Conservation (phyloP, 30 jellyfish, hydroid and myxozoan genomes). For the Cassiopea andromeda region DNA sequence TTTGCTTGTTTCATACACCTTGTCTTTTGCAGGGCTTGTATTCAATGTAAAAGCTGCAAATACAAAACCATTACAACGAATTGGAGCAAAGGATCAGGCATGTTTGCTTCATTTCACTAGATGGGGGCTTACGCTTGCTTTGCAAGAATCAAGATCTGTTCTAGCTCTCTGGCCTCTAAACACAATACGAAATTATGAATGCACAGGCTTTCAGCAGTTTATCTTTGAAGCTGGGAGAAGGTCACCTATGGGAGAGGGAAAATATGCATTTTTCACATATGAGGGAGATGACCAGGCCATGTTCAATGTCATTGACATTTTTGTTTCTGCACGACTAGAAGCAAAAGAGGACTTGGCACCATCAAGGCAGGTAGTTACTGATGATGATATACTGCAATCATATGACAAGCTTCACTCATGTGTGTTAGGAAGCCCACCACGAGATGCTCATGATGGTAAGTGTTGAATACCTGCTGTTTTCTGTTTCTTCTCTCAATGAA, state of each 20-base stretch:
- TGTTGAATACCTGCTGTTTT: neutral
- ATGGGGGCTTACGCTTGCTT: conserved; percentile 96
- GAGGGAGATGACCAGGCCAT: conserved; percentile 91
- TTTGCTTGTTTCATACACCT: no score
- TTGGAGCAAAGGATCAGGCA: conserved; percentile 92
- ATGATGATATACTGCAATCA: conserved; percentile 82
- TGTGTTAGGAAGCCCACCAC: conserved; percentile 69
- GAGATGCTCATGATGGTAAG: conserved; percentile 48
- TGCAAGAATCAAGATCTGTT: conserved; percentile 91
- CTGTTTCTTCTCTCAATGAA: neutral
- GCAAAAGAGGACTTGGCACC: conserved; percentile 76
- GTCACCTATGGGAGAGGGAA: conserved; percentile 98
- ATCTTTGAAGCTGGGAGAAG: conserved; percentile 92
- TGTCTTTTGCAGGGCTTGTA: conserved; percentile 47
- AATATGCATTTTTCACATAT: conserved; percentile 74
- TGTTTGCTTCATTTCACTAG: conserved; percentile 89
- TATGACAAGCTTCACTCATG: conserved; percentile 83
- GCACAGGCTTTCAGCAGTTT: conserved; percentile 88
- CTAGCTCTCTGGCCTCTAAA: conserved; percentile 94
- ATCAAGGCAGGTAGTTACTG: conserved; percentile 54
- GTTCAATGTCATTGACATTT: conserved; percentile 89
- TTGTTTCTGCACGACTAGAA: conserved; percentile 80
- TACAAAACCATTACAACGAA: conserved; percentile 79
- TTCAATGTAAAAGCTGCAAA: conserved; percentile 83
- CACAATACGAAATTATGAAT: conserved; percentile 90